Evolutionary conservation across 2,113 vertebrate species (phyloP), one percentile per base, ranked within the genome.

Genomic region (Garra rufa): DNA sequence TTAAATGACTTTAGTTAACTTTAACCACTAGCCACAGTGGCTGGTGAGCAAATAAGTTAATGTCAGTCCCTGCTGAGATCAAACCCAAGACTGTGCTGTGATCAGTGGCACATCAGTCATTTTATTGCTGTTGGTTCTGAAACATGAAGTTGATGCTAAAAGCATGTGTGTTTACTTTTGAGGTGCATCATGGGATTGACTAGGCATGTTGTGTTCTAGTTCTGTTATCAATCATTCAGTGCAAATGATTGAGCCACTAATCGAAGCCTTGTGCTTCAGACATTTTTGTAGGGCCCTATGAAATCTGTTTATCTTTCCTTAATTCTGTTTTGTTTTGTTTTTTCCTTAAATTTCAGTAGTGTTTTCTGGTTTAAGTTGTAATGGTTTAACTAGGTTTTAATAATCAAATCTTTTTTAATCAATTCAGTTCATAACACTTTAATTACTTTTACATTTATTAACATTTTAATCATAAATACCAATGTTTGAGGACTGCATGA

Each of bases 121-220:
- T 52, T 17, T 19, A 21, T 34, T 10, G 46, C 46, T 24, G 9
- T 11, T 26, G 17, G 24, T 9, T 28, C 10, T 76, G 73, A 48
- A 48, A 38, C 34, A 2, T 70, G 34, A 73, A 15, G 61, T 63
- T 61, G 69, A 44, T 71, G 70, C 24, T 30, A 75, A 50, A 50
- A 50, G 26, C 15, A 6, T 63, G 26, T 10, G 17, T 0, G 24
- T 26, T 3, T 17, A 30, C 14, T 34, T 34, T 52, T 13, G 48
- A 21, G 19, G 48, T 76, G 74, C 28, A 76, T 76, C 48, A 55
- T 55, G 74, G 74, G 28, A 76, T 76, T 34, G 63, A 6, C 28
- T 7, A 34, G 61, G 15, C 28, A 34, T 65, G 61, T 30, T 65
- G 61, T 65, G 15, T 65, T 65, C 26, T 65, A 5, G 3, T 61